These are phyloP conservation scores for Alviniconcha marisindica DNA, from an alignment of 1,140 invertebrate genomes.

Conservation along the genomic window DNA sequence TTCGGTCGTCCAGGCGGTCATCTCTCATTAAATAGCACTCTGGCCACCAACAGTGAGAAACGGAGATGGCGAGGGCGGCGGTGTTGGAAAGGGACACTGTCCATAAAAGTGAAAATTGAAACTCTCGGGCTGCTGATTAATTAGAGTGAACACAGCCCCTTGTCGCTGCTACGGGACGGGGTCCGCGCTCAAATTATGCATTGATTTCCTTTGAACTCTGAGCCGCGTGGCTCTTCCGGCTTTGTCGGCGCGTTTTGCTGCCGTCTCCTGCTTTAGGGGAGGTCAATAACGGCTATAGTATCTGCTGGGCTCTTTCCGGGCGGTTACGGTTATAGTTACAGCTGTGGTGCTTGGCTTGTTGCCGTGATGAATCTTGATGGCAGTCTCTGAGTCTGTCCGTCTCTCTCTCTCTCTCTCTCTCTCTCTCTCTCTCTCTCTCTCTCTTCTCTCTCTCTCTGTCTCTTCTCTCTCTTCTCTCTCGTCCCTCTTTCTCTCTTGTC, in stretches of 20 bases:
- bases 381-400: neutral
- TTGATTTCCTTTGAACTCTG: conserved; percentile 31
- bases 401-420: neutral
- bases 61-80: neutral
- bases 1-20: neutral
- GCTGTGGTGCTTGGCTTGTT: no score
- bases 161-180: neutral
- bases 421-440: conserved; percentile 13
- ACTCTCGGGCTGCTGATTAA: conserved; percentile 15
- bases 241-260: neutral
- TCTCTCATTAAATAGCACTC: no score
- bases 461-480: no score
- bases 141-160: conserved; percentile 30
- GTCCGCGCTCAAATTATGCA: neutral
- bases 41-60: neutral
- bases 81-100: neutral
- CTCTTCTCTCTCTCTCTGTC: neutral
- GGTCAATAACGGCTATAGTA: no score
- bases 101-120: conserved; percentile 36
- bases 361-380: no score
- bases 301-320: no score
- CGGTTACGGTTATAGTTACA: no score
- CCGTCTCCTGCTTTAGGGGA: neutral
- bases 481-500: no score
- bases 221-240: neutral